phyloP scores from a whole-genome alignment of 2,888 invertebrate species.

The Urechis unicinctus region DNA sequence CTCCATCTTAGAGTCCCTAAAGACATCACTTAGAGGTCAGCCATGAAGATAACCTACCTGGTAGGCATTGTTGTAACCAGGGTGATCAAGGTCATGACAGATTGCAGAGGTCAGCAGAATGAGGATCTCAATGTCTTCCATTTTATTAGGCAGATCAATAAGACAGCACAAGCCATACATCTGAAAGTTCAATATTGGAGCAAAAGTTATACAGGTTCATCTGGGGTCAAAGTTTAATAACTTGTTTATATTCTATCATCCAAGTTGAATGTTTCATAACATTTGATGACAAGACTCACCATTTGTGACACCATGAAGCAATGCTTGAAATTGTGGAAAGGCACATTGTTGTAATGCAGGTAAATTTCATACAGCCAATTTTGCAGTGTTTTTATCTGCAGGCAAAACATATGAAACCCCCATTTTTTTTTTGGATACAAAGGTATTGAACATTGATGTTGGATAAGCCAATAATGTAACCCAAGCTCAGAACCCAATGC shows the following conservation, averaged over 20 bases:
- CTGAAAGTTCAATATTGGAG: constrained; percentile 51
- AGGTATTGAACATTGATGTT: too few species aligned
- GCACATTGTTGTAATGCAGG: constrained; percentile 47
- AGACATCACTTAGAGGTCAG: too few species aligned
- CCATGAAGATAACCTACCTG: constrained; percentile 18
- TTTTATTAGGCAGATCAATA: constrained; percentile 63
- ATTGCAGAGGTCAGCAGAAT: constrained; percentile 53
- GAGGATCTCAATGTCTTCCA: constrained; percentile 70
- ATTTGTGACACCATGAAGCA: constrained; percentile 51
- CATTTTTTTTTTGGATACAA: too few species aligned
- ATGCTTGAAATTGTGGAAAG: constrained; percentile 52
- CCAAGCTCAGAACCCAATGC: too few species aligned
- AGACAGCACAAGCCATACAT: constrained; percentile 76
- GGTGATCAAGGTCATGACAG: constrained; percentile 50
- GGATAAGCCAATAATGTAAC: too few species aligned
- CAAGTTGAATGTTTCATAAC: neutral
- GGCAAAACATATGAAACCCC: too few species aligned
- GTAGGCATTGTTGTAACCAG: constrained; percentile 49
- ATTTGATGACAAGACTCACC: constrained; percentile 26
- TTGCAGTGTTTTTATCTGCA: constrained; percentile 15
- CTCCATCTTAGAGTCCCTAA: too few species aligned
- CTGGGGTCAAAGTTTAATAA: too few species aligned
- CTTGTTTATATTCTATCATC: too few species aligned
- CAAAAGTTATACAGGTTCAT: neutral
- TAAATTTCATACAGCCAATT: constrained; percentile 44